Evolutionary conservation across 2,113 vertebrate species (phyloP).

Genomic region (Zosterops japonicus): DNA sequence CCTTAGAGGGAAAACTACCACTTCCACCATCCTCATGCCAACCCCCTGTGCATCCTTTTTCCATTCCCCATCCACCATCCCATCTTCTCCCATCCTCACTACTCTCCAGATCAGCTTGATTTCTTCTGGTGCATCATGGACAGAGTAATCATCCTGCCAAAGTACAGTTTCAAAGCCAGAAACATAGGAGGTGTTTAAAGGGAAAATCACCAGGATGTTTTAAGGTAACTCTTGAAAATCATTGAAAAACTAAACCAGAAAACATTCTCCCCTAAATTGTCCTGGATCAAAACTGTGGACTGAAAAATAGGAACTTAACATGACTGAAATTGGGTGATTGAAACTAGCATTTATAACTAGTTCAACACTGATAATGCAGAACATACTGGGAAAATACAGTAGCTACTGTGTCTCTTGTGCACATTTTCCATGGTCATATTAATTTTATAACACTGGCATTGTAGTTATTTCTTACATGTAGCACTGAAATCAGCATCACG

Average conservation of each 20-base stretch:
- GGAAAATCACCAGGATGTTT: not conserved
- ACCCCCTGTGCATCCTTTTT: not conserved
- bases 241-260: not conserved
- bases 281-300: not conserved
- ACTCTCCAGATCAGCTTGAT: not conserved
- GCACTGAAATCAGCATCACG: not conserved
- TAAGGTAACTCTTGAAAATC: not conserved
- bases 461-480: not conserved
- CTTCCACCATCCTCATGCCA: not conserved
- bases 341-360: not conserved
- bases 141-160: not conserved
- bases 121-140: not conserved
- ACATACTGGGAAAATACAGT: not conserved
- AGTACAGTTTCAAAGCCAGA: not conserved
- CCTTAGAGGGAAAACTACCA: not conserved
- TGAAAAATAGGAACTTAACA: not conserved
- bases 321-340: not conserved
- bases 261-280: not conserved
- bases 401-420: not conserved
- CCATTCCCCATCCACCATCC: not conserved
- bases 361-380: not conserved
- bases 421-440: not conserved
- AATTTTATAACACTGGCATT: not conserved
- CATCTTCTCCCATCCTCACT: not conserved
- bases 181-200: not conserved